Percentiles rank a stretch among this genome's conserved stretches.
phyloP scores from a whole-genome alignment of 2,113 vertebrate species.

The Falco punctatus region DNA sequence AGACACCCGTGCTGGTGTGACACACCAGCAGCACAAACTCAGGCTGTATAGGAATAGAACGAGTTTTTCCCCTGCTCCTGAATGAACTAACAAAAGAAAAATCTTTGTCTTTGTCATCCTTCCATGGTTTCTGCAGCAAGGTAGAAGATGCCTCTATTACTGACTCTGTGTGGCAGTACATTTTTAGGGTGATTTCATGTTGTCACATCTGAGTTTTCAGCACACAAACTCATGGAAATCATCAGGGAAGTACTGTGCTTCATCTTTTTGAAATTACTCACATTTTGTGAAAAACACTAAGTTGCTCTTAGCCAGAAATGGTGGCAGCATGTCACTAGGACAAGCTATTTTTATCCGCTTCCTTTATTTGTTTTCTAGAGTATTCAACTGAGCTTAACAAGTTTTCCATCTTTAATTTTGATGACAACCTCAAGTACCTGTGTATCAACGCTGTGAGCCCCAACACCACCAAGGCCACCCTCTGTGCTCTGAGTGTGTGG shows the following conservation, averaged over 20 bases:
- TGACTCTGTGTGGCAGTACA: background rate
- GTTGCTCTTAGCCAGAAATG: background rate
- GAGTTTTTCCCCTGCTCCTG: background rate
- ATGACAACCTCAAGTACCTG: constrained; percentile 62
- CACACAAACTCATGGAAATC: background rate
- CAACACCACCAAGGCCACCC: constrained; percentile 60
- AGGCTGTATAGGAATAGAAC: background rate
- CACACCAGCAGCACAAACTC: background rate
- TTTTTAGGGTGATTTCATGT: background rate
- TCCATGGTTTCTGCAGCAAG: background rate
- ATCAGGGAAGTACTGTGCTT: background rate
- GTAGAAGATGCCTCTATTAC: background rate
- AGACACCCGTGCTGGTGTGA: background rate
- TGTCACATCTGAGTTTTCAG: background rate
- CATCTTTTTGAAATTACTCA: background rate
- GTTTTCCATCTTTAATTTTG: constrained; percentile 71
- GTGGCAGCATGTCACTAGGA: background rate
- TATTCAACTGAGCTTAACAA: constrained; percentile 73
- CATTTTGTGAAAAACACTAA: background rate
- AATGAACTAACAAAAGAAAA: background rate
- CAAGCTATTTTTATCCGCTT: constrained; percentile 25
- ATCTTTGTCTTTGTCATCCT: background rate
- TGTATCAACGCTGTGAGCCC: constrained; percentile 62
- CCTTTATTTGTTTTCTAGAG: constrained; percentile 68
- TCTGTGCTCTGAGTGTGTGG: constrained; percentile 51